These are phyloP conservation scores for Acropternis orthonyx DNA, from an alignment of 2,797 vertebrate genomes.

Conservation along the genomic window DNA sequence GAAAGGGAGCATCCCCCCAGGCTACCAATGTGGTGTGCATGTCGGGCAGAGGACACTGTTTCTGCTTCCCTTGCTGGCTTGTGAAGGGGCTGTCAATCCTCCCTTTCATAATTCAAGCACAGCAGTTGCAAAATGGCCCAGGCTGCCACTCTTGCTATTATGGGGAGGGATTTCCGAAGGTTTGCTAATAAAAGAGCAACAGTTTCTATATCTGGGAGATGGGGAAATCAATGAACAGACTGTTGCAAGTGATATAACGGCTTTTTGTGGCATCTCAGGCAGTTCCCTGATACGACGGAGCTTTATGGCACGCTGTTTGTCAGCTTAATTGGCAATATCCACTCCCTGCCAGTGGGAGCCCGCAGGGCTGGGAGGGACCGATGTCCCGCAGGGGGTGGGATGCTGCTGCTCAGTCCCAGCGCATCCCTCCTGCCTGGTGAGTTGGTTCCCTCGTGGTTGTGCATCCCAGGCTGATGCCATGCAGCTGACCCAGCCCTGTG, in stretches of 20 bases:
- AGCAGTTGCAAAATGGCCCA: constrained; percentile 21
- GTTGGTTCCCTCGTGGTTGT: rapidly evolving
- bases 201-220: background rate
- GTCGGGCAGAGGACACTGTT: background rate
- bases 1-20: background rate
- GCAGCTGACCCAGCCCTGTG: background rate
- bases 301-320: background rate
- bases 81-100: background rate
- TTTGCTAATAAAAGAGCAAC: constrained; percentile 29
- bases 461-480: background rate
- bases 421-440: background rate
- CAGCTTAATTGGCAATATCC: background rate
- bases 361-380: background rate
- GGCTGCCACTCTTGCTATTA: background rate
- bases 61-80: background rate
- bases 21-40: rapidly evolving
- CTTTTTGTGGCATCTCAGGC: constrained; percentile 3
- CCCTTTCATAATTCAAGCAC: constrained; percentile 20
- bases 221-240: constrained; percentile 37
- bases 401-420: background rate
- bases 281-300: background rate
- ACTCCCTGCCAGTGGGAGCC: background rate
- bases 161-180: constrained; percentile 29
- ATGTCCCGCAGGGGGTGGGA: rapidly evolving
- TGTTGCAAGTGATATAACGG: constrained; percentile 18